Percentiles rank a stretch among this genome's conserved stretches.
phyloP scores from a whole-genome alignment of 64 coral and sea anemone species.

The Stichodactyla helianthus region DNA sequence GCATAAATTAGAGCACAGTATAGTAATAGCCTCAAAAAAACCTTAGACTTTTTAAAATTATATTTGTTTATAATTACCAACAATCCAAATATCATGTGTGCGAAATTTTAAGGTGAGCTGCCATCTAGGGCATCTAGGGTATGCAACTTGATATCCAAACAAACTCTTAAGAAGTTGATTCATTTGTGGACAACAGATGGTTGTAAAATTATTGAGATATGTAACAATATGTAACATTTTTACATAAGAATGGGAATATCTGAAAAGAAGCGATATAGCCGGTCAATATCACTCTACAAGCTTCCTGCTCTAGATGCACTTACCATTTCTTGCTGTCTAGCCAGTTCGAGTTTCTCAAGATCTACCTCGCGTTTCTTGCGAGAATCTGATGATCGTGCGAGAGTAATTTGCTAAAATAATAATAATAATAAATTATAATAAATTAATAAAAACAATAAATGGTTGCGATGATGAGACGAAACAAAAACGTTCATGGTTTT shows the following conservation, averaged over 20 bases:
- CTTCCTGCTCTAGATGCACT: background rate
- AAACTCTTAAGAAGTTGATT: background rate
- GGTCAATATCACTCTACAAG: background rate
- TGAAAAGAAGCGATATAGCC: too few species aligned
- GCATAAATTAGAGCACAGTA: too few species aligned
- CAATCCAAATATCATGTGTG: background rate
- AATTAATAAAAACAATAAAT: background rate
- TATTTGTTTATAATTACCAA: background rate
- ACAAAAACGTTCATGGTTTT: background rate
- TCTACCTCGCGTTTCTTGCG: conserved; percentile 67
- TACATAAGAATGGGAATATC: too few species aligned
- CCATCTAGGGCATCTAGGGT: background rate
- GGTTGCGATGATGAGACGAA: background rate
- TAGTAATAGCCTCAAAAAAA: too few species aligned
- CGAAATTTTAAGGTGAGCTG: background rate
- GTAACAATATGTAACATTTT: too few species aligned
- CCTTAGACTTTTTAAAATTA: too few species aligned
- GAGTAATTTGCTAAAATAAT: background rate
- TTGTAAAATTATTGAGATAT: too few species aligned
- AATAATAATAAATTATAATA: background rate
- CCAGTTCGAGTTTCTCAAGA: conserved; percentile 57
- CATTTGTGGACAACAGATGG: background rate
- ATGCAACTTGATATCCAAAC: background rate
- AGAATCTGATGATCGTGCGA: conserved; percentile 17
- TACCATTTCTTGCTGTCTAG: conserved; percentile 73